phyloP scores from a whole-genome alignment of 2,797 vertebrate genomes.

The Catharus ustulatus region DNA sequence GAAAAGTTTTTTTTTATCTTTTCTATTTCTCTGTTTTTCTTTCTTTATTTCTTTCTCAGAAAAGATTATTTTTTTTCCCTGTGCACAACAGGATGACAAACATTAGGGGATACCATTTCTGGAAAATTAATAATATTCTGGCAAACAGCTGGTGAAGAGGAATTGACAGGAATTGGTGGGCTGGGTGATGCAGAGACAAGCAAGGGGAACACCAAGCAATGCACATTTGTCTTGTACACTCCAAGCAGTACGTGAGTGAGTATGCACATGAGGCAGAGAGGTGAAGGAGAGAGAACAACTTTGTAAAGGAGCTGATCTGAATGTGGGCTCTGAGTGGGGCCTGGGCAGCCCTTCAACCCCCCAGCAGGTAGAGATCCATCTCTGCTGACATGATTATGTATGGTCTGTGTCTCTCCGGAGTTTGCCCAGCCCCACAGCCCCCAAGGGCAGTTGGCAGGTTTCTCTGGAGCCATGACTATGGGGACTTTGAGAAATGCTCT shows the following conservation, averaged over 20 bases:
- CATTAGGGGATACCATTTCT: neutral
- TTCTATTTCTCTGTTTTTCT: neutral
- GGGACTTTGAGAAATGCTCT: neutral
- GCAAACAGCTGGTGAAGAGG: neutral
- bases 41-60: constrained; percentile 17
- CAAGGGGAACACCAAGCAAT: neutral
- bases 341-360: neutral
- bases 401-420: neutral
- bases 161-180: neutral
- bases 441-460: rapidly evolving
- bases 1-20: constrained; percentile 42
- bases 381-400: neutral
- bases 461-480: neutral
- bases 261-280: rapidly evolving
- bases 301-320: neutral
- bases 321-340: neutral
- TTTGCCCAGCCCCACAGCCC: neutral
- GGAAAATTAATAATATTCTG: neutral
- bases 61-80: neutral
- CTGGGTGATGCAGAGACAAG: neutral
- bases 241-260: neutral
- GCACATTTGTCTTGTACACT: neutral
- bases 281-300: neutral
- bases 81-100: neutral
- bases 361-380: neutral